Evolutionary conservation across 2,113 vertebrate species (phyloP), one percentile per base, ranked within the genome.

Genomic region (Pogonocichla stellata): DNA sequence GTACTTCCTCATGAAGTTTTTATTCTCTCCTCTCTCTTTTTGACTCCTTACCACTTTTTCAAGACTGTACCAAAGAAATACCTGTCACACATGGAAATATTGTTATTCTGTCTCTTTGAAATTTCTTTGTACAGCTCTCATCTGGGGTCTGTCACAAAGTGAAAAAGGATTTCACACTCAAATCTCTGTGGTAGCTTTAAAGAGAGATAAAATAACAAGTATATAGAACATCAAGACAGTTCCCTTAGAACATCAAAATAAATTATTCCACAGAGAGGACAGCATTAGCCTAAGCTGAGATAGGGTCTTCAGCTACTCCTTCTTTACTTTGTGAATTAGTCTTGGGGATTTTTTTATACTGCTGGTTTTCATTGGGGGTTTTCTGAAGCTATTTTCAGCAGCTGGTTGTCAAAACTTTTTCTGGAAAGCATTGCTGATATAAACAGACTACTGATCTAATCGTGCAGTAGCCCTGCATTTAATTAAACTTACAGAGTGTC

Each of bases 331-430:
- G 26, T 56, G 48, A 86, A 92, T 95, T 95, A 71, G 92, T 93
- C 83, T 88, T 78, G 86, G 92, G 64, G 86, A 83, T 95, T 84
- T 61, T 50, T 53, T 87, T 75, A 64, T 19, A 43, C 54, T 92
- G 51, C 50, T 88, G 64, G 22, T n/a, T 92, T 90, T 93, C 75
- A 62, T 7, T 86, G 60, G 22, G n/a, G 33, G 14, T 17, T 90
- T 81, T 90, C 80, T 96, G 71, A 38, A 86, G 54, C 43, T 94
- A 70, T 94, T 96, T 96, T 78, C 86, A 86, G 86, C 69, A 56
- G 33, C 14, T 78, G 64, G 15, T 83, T 90, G 57, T 80, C 86
- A 92, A 89, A 85, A 56, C 6, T 31, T 88, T 72, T 80, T 73
- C 66, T 92, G 90, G 48, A 80, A 87, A 88, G 12, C 17, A 24